Percentiles rank a stretch among this genome's conserved stretches.
Conservation (phyloP, 2,888 invertebrate species). For the Hyposoter dolosus region DNA sequence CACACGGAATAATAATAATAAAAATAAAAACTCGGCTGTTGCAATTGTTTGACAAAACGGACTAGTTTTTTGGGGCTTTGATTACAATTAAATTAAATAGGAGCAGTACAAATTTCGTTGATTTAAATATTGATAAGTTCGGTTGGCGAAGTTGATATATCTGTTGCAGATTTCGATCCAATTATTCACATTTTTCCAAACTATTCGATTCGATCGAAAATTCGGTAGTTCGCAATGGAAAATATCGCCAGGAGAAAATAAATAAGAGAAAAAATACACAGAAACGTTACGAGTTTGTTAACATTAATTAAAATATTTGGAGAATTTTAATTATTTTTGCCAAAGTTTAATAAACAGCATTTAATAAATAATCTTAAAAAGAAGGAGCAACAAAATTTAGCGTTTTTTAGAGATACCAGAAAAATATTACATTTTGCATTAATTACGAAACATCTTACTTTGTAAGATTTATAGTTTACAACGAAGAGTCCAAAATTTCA, state of each 20-base stretch:
- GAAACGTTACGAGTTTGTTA: not conserved
- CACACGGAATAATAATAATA: conserved; percentile 67
- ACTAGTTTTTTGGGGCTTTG: conserved; percentile 78
- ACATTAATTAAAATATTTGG: not conserved
- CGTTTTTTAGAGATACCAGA: not conserved
- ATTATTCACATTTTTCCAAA: not conserved
- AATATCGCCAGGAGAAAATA: not conserved
- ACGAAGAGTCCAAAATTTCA: not conserved
- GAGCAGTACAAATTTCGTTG: conserved; percentile 45
- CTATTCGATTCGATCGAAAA: not conserved
- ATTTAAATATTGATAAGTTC: conserved; percentile 17
- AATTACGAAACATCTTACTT: not conserved
- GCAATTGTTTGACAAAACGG: conserved; percentile 75
- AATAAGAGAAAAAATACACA: conserved; percentile 3
- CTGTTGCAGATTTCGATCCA: not conserved
- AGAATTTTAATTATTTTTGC: not conserved
- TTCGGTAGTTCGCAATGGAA: not conserved
- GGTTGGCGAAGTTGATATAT: conserved; percentile 20
- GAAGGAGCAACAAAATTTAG: not conserved
- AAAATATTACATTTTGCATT: not conserved
- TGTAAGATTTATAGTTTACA: not conserved
- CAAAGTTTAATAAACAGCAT: not conserved
- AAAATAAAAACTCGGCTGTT: conserved; percentile 56
- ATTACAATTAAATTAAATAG: conserved; percentile 75
- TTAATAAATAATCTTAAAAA: not conserved